Conservation (phyloP, 2,888 invertebrate species). For the Hypena proboscidalis region DNA sequence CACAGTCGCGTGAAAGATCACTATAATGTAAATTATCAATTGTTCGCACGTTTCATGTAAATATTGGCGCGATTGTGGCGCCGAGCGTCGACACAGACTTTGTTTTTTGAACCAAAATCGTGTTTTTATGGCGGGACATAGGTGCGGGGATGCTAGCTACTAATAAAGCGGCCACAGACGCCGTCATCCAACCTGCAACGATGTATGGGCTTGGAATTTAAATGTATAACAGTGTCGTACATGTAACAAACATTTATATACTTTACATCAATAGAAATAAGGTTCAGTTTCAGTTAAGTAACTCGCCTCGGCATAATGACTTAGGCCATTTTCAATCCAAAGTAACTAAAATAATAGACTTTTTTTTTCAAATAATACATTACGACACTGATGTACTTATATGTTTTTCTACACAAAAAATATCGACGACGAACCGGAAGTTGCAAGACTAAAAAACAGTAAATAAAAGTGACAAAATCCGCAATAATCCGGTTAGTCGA, state of each 20-base stretch:
- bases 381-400: conserved; percentile 22
- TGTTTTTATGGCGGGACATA: conserved; percentile 35
- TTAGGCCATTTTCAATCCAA: not conserved
- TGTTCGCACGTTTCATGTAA: conserved; percentile 28
- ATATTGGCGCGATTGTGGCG: conserved; percentile 22
- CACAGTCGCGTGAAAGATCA: conserved; percentile 15
- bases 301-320: no score
- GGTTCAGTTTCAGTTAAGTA: no score
- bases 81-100: conserved; percentile 21
- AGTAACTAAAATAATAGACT: not conserved
- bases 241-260: not conserved
- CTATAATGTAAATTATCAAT: conserved; percentile 20
- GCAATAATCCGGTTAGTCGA: conserved; percentile 32
- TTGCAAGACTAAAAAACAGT: conserved; percentile 31
- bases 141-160: conserved; percentile 55
- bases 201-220: conserved; percentile 25
- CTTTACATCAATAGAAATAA: not conserved
- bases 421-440: conserved; percentile 31
- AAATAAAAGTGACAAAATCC: conserved; percentile 38
- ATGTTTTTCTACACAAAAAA: conserved; percentile 12
- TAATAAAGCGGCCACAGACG: conserved; percentile 45
- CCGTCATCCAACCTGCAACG: conserved; percentile 40
- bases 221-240: conserved; percentile 27
- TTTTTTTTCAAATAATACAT: conserved; percentile 4
- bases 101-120: conserved; percentile 39